Percentiles rank a stretch among this genome's conserved stretches.
These are phyloP conservation scores for Drosophila parvula DNA, from an alignment of 1,140 invertebrate genomes.

Conservation along the genomic window DNA sequence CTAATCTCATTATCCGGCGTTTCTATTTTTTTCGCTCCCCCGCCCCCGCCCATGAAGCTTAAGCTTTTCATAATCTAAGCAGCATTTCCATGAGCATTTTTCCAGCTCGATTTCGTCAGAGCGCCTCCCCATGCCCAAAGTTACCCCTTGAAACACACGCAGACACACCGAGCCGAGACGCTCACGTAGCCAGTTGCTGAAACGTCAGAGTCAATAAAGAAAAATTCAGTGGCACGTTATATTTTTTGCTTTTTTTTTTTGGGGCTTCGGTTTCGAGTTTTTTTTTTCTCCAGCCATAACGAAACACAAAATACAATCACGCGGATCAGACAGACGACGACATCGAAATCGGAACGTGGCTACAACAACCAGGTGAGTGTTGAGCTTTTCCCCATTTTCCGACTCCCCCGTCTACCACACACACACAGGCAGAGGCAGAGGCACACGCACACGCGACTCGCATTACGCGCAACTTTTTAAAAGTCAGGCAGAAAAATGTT, in stretches of 20 bases:
- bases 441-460: slow-evolving; percentile 45
- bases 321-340: slow-evolving; percentile 74
- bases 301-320: slow-evolving; percentile 65
- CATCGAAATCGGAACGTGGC: slow-evolving; percentile 72
- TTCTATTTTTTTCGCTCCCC: slow-evolving; percentile 15
- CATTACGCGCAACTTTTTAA: slow-evolving; percentile 78
- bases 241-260: not conserved
- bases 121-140: not conserved
- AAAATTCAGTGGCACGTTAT: slow-evolving; percentile 30
- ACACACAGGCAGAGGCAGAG: too few species aligned
- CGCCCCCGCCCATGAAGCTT: not conserved
- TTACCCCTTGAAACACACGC: slow-evolving; percentile 7
- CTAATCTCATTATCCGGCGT: slow-evolving; percentile 36
- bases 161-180: not conserved
- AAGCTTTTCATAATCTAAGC: slow-evolving; percentile 41
- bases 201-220: slow-evolving; percentile 73
- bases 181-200: slow-evolving; percentile 27
- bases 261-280: not conserved
- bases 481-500: slow-evolving; percentile 81
- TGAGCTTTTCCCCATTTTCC: slow-evolving; percentile 31
- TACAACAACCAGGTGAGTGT: slow-evolving; percentile 69
- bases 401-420: not conserved
- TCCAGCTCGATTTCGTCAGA: not conserved
- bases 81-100: slow-evolving; percentile 29
- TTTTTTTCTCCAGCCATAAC: slow-evolving; percentile 52